Base-by-base conservation (phyloP, 1,140 invertebrate species). In the Dinothrombium tinctorium region DNA sequence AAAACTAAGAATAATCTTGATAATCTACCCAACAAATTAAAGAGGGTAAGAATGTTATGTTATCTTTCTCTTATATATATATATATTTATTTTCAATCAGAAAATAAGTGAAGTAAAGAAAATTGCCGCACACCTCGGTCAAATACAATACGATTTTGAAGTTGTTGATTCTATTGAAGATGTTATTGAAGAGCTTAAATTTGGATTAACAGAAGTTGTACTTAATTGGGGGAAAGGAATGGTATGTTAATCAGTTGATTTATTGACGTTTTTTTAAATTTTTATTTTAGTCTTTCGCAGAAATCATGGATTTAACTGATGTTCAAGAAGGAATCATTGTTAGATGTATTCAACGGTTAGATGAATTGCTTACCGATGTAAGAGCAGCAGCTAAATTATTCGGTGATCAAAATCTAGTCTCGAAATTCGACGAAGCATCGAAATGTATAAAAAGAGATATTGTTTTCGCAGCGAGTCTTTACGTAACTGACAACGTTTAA, bases 301-400 rank as follows among this genome's bases (percentile, higher is more conserved):
- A 90, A 49, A 92, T 96, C 35, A 90, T 87, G 69, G 64, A 74
- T 40, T 60, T 89, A 31, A 92, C 86, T 0, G 80, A 65, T 42
- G 75, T 92, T 2, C 89, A 98, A 57, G 94, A 98, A 63, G 94
- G 94, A 3, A 82, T 95, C 28, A 95, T 98, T 51, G 90, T 98
- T 0, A 68, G 89, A 28, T 92, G 84, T 54, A 96, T 99, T 45
- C 89, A 95, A 55, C 73, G 95, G 50, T 59, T 99, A 21, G 80
- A 90, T 55, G 92, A 98, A 67, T 75, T 83, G 1, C 59, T 89
- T 25, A 69, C 75, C 22, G 84, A 96, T 59, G 79, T 96, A 0
- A 75, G 77, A 54, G 82, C 86, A 52, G 90, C 87, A 1, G 83
- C 86, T 0, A 69, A 75, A 37, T 76, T 86, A 14, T 81, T 98